Evolutionary conservation across 23 tunicate genomes (phyloP).

Genomic region (Halocynthia roretzi): DNA sequence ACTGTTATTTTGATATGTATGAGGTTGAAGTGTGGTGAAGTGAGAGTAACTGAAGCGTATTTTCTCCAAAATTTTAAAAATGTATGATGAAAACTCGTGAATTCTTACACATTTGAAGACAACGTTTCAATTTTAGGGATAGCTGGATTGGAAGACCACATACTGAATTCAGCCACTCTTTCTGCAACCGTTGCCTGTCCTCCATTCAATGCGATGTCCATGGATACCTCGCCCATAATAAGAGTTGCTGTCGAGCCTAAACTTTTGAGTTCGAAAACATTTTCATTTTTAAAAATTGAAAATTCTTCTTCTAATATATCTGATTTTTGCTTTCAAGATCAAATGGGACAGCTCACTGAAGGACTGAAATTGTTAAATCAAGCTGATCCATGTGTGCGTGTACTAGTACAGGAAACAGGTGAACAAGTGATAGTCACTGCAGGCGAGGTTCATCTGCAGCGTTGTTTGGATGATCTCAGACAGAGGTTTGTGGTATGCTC

Average conservation of each 20-base stretch:
- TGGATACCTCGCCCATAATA: constrained; percentile 82
- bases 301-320: neutral
- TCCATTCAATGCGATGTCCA: constrained; percentile 73
- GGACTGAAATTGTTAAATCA: constrained; percentile 86
- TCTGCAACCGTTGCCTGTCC: constrained; percentile 80
- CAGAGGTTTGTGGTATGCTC: constrained; percentile 21
- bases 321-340: constrained; percentile 33
- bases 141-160: constrained; percentile 67
- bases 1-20: no score
- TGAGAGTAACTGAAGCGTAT: no score
- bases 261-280: constrained; percentile 32
- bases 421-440: constrained; percentile 93
- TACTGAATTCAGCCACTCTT: constrained; percentile 90
- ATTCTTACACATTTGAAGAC: no score
- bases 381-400: constrained; percentile 96
- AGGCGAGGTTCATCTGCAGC: constrained; percentile 94
- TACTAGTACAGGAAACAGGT: constrained; percentile 92
- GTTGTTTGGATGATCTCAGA: constrained; percentile 85
- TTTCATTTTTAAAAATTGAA: neutral
- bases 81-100: no score
- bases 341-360: constrained; percentile 64
- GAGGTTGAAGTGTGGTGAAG: no score
- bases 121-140: constrained; percentile 4
- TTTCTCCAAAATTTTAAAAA: neutral
- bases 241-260: constrained; percentile 98